Evolutionary conservation across 2,113 vertebrate genomes (phyloP).

Genomic region (Marcusenius ussheri): DNA sequence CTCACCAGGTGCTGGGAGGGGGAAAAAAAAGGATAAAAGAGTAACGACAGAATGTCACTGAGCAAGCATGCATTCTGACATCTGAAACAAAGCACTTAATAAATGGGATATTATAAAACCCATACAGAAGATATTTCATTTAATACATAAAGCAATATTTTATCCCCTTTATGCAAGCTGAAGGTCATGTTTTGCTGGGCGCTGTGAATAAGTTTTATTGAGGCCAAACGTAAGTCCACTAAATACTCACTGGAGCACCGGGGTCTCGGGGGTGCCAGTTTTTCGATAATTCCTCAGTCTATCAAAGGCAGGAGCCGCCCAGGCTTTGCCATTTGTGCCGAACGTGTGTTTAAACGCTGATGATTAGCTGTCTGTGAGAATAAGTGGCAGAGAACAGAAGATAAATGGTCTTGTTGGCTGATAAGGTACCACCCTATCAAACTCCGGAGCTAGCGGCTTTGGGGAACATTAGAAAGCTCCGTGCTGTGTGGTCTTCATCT

Average conservation of each 20-base stretch:
- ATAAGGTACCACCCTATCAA: not conserved
- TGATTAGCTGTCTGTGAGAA: not conserved
- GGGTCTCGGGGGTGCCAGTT: not conserved
- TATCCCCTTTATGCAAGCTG: not conserved
- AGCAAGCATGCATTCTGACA: not conserved
- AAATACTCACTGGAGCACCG: not conserved
- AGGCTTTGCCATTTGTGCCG: not conserved
- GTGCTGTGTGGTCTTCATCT: not conserved
- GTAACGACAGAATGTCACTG: not conserved
- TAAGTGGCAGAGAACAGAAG: not conserved
- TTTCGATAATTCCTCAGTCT: not conserved
- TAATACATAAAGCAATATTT: not conserved
- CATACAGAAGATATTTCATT: not conserved
- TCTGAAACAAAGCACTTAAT: not conserved
- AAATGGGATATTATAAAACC: not conserved
- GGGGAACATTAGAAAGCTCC: not conserved
- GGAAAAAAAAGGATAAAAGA: not conserved
- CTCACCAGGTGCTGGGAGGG: not conserved
- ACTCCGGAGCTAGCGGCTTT: not conserved
- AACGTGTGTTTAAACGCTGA: not conserved
- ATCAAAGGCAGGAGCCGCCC: not conserved
- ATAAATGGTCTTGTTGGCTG: not conserved
- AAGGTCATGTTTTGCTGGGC: not conserved
- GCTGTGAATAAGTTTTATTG: not conserved
- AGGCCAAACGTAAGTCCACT: not conserved